Conservation (phyloP, 1,140 invertebrate genomes). For the Meloidogyne chitwoodi region DNA sequence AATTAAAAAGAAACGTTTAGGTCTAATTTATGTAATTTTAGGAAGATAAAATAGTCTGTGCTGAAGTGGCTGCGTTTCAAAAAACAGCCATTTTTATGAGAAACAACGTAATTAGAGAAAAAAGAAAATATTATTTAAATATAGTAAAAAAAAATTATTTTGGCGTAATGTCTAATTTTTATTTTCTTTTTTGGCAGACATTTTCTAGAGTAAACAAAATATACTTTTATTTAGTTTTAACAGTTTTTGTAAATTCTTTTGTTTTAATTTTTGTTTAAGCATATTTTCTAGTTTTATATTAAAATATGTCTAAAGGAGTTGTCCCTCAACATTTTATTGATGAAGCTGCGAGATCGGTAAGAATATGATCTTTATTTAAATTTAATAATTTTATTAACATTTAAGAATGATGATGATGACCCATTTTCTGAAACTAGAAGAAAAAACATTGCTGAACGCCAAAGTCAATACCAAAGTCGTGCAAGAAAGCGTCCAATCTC, state of each 20-base stretch:
- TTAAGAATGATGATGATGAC: slow-evolving; percentile 78
- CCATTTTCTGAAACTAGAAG: slow-evolving; percentile 88
- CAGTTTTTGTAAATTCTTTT: too few relatives aligned
- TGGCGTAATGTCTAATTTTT: too few relatives aligned
- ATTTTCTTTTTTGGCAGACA: too few relatives aligned
- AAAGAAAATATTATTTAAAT: too few relatives aligned
- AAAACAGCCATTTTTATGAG: neutral
- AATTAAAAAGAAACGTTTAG: too few relatives aligned
- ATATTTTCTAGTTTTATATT: neutral
- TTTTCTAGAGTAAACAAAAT: too few relatives aligned
- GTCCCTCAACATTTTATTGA: slow-evolving; percentile 40
- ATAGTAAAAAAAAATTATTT: too few relatives aligned
- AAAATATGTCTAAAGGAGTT: slow-evolving; percentile 11
- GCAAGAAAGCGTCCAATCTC: slow-evolving; percentile 79
- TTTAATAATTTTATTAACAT: neutral
- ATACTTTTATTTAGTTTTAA: too few relatives aligned
- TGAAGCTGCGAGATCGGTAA: slow-evolving; percentile 22
- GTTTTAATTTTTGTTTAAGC: too few relatives aligned
- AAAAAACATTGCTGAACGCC: slow-evolving; percentile 81
- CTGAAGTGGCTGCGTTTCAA: too few relatives aligned
- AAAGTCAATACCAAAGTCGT: slow-evolving; percentile 90
- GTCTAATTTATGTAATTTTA: too few relatives aligned
- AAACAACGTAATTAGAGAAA: neutral
- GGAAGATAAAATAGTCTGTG: too few relatives aligned
- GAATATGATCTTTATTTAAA: neutral